These are phyloP conservation scores for Thinocorus orbignyianus DNA, from an alignment of 2,113 vertebrate genomes.

Conservation along the genomic window DNA sequence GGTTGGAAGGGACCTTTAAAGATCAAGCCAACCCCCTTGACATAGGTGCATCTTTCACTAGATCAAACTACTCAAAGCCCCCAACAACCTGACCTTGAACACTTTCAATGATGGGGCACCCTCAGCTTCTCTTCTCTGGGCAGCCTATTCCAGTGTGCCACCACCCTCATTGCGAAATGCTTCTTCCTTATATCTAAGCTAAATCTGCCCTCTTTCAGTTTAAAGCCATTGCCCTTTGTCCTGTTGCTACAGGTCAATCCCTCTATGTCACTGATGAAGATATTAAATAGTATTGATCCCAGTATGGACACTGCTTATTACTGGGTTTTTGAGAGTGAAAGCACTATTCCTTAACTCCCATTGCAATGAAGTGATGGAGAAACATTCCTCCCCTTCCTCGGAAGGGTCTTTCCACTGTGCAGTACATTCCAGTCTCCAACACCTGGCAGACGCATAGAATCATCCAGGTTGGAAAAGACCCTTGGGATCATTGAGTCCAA, in stretches of 20 bases:
- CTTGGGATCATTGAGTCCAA: no score
- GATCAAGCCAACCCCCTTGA: background rate
- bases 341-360: background rate
- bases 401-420: background rate
- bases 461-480: no score
- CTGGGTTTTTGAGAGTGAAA: background rate
- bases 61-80: background rate
- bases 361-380: background rate
- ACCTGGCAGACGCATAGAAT: no score
- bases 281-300: background rate
- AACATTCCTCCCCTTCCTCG: background rate
- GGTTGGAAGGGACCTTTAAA: background rate
- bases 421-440: background rate
- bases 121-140: background rate
- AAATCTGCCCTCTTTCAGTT: background rate
- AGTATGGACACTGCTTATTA: background rate
- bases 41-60: background rate
- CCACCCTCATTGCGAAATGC: accelerated
- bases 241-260: background rate
- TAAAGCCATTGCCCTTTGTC: background rate
- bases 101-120: accelerated
- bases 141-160: background rate
- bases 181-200: background rate
- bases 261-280: background rate
- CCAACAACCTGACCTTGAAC: background rate